Evolutionary conservation across 2,797 vertebrate genomes (phyloP).

Genomic region (Melanotaenia pygmaea): DNA sequence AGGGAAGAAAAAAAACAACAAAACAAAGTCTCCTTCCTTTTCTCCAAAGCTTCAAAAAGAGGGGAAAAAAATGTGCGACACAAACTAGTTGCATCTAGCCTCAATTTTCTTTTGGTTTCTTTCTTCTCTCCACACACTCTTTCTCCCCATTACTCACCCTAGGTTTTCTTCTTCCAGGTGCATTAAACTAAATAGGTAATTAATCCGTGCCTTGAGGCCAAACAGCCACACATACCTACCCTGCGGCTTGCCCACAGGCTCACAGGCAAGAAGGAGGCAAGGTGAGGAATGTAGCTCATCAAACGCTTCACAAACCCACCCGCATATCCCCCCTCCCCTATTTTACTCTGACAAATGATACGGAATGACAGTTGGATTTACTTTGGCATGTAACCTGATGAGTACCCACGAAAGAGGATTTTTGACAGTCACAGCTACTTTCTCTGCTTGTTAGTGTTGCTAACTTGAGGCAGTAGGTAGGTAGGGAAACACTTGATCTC

Average conservation of each 20-base stretch:
- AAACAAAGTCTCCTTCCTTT: not conserved
- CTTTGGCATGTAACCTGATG: not conserved
- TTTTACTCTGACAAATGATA: not conserved
- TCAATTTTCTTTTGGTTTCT: slow-evolving; percentile 11
- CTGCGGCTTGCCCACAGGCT: slow-evolving; percentile 55
- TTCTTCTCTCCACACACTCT: slow-evolving; percentile 6
- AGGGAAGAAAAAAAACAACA: no score
- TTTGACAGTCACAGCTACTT: not conserved
- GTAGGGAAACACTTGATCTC: not conserved
- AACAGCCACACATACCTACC: slow-evolving; percentile 63
- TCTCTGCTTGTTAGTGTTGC: not conserved
- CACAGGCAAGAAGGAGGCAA: slow-evolving; percentile 42
- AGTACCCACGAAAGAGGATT: not conserved
- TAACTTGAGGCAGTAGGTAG: not conserved
- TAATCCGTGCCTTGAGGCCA: slow-evolving; percentile 68
- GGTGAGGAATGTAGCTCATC: slow-evolving; percentile 49
- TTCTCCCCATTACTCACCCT: slow-evolving; percentile 1
- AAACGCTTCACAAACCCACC: slow-evolving; percentile 40
- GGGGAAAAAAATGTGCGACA: no score
- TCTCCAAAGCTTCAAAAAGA: not conserved
- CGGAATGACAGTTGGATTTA: slow-evolving; percentile 5
- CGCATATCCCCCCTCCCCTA: not conserved
- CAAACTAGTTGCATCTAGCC: not conserved
- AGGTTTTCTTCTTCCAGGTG: slow-evolving; percentile 39
- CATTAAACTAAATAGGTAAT: slow-evolving; percentile 77